These are phyloP conservation scores for Morbakka virulenta DNA, from an alignment of 30 jellyfish, hydroid and myxozoan species.

Conservation along the genomic window DNA sequence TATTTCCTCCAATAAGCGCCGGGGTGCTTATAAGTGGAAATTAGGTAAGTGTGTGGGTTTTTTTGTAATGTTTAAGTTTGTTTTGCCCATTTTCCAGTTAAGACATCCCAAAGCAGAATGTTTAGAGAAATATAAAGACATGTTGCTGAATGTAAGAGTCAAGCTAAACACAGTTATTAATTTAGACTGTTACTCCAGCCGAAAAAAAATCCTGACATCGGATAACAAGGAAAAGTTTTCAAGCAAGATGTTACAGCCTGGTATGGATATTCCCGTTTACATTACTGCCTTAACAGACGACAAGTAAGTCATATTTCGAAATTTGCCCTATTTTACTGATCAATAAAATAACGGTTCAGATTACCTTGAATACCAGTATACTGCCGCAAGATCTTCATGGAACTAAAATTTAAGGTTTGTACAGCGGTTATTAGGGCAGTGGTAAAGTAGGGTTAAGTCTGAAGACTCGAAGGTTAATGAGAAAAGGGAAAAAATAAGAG, in stretches of 20 bases:
- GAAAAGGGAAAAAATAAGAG: too few species aligned
- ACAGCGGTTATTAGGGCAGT: too few species aligned
- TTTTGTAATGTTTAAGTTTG: too few species aligned
- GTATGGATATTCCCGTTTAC: slow-evolving; percentile 57
- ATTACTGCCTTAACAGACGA: slow-evolving; percentile 59
- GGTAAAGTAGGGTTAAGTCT: too few species aligned
- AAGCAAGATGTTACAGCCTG: slow-evolving; percentile 55
- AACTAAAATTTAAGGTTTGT: too few species aligned
- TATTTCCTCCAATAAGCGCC: too few species aligned
- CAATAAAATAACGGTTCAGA: neutral
- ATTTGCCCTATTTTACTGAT: neutral
- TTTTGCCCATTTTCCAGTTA: slow-evolving; percentile 34
- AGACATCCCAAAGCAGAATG: slow-evolving; percentile 68
- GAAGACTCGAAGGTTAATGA: too few species aligned
- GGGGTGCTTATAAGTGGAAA: too few species aligned
- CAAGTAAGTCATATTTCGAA: slow-evolving; percentile 38
- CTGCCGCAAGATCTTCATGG: too few species aligned
- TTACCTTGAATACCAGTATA: too few species aligned
- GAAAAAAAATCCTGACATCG: slow-evolving; percentile 41
- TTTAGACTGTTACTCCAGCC: slow-evolving; percentile 66
- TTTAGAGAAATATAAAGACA: slow-evolving; percentile 59
- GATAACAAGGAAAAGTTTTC: slow-evolving; percentile 47
- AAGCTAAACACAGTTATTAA: slow-evolving; percentile 51
- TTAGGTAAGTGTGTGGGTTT: too few species aligned
- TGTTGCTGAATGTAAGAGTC: slow-evolving; percentile 56